These are phyloP conservation scores for Elegia similella DNA, from an alignment of 2,888 invertebrate species.

Conservation along the genomic window DNA sequence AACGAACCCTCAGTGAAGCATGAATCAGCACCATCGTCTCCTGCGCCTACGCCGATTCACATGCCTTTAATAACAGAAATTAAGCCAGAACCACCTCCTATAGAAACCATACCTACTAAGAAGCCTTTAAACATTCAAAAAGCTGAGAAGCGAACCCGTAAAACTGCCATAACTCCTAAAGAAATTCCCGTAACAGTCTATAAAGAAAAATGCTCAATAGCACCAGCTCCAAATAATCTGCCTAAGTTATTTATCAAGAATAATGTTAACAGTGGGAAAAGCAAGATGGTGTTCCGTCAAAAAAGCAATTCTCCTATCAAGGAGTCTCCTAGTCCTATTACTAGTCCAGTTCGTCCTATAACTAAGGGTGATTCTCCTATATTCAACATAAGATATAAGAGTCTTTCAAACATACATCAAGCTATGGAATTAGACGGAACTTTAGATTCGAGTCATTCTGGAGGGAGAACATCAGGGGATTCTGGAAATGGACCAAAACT, in stretches of 20 bases:
- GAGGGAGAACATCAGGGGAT: constrained; percentile 92
- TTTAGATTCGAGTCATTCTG: constrained; percentile 94
- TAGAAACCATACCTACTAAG: constrained; percentile 94
- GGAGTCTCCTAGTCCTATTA: constrained; percentile 84
- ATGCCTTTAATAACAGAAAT: constrained; percentile 80
- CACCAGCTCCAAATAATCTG: constrained; percentile 74
- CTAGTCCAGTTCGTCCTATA: constrained; percentile 74
- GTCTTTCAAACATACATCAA: constrained; percentile 86
- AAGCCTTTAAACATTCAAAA: constrained; percentile 82
- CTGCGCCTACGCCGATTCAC: constrained; percentile 78
- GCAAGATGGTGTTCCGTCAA: constrained; percentile 84
- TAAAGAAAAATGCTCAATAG: constrained; percentile 82
- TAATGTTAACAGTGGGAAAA: constrained; percentile 83
- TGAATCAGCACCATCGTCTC: constrained; percentile 80
- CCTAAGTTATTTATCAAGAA: constrained; percentile 92
- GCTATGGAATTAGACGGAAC: constrained; percentile 90
- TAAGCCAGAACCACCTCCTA: constrained; percentile 94
- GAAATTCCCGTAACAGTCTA: constrained; percentile 79
- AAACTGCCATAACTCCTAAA: constrained; percentile 82
- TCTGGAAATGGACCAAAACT: constrained; percentile 89
- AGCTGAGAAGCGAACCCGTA: constrained; percentile 89
- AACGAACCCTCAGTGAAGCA: constrained; percentile 67
- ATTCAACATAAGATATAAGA: constrained; percentile 88
- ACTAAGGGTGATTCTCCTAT: constrained; percentile 88
- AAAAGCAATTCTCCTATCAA: constrained; percentile 88